These are phyloP conservation scores for Salvelinus sp. DNA, from an alignment of 2,113 vertebrate species.

Conservation along the genomic window DNA sequence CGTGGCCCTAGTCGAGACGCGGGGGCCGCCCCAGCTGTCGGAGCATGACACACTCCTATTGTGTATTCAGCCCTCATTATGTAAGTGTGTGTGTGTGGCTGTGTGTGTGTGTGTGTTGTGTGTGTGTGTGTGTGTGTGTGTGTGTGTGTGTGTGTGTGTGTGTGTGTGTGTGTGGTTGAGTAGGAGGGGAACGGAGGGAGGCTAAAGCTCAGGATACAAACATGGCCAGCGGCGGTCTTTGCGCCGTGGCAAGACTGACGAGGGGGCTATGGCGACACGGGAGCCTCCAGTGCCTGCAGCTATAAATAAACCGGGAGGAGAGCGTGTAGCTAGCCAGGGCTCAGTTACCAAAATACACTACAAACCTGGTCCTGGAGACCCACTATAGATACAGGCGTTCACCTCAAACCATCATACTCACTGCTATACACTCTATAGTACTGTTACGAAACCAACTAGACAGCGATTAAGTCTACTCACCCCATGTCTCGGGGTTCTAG, in stretches of 20 bases:
- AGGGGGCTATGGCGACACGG: slow-evolving; percentile 65
- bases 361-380: not conserved
- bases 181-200: slow-evolving; percentile 39
- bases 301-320: slow-evolving; percentile 62
- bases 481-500: too few relatives aligned
- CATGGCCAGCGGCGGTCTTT: slow-evolving; percentile 70
- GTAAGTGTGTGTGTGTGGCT: too few relatives aligned
- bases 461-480: too few relatives aligned
- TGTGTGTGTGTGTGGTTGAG: slow-evolving; percentile 26
- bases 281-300: slow-evolving; percentile 60
- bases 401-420: not conserved
- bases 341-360: not conserved
- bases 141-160: slow-evolving; percentile 19
- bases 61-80: slow-evolving; percentile 81
- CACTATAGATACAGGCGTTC: not conserved
- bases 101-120: too few relatives aligned
- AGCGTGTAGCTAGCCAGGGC: not conserved
- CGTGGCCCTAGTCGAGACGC: slow-evolving; percentile 70
- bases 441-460: too few relatives aligned
- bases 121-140: too few relatives aligned
- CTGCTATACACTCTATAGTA: too few relatives aligned
- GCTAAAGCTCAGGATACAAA: slow-evolving; percentile 71
- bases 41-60: slow-evolving; percentile 79
- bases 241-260: slow-evolving; percentile 77
- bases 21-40: slow-evolving; percentile 78